Conservation (phyloP, 92 coral and sea anemone genomes). For the Umimayanthus kanabou region DNA sequence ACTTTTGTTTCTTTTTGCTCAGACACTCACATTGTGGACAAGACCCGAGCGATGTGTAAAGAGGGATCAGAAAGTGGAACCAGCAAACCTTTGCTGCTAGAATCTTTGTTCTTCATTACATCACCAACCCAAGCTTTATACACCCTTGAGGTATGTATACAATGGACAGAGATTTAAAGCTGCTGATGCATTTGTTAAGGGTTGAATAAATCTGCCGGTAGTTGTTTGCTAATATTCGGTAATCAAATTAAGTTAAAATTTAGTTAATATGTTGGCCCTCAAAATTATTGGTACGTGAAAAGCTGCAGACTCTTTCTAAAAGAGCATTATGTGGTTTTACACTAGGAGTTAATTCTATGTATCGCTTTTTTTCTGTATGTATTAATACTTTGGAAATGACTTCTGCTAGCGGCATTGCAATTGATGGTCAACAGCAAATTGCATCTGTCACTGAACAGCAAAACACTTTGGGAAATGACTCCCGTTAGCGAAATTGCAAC, state of each 20-base stretch:
- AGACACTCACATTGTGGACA: constrained; percentile 85
- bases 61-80: constrained; percentile 75
- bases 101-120: constrained; percentile 71
- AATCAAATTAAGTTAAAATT: neutral
- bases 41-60: constrained; percentile 74
- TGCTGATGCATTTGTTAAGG: neutral
- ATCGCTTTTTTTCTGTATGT: neutral
- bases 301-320: too few species aligned
- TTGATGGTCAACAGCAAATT: too few species aligned
- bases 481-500: too few species aligned
- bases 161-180: neutral
- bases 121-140: constrained; percentile 91
- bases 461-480: too few species aligned
- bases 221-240: too few species aligned
- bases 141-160: constrained; percentile 82
- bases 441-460: too few species aligned
- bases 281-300: too few species aligned
- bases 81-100: constrained; percentile 60
- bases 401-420: too few species aligned
- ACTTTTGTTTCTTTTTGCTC: neutral
- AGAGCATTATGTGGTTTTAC: too few species aligned
- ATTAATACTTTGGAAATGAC: too few species aligned
- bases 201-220: neutral
- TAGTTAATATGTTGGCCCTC: too few species aligned
- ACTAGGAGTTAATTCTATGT: neutral